phyloP scores from a whole-genome alignment of 2,888 invertebrate species.

The Acanthosepion pharaonis region DNA sequence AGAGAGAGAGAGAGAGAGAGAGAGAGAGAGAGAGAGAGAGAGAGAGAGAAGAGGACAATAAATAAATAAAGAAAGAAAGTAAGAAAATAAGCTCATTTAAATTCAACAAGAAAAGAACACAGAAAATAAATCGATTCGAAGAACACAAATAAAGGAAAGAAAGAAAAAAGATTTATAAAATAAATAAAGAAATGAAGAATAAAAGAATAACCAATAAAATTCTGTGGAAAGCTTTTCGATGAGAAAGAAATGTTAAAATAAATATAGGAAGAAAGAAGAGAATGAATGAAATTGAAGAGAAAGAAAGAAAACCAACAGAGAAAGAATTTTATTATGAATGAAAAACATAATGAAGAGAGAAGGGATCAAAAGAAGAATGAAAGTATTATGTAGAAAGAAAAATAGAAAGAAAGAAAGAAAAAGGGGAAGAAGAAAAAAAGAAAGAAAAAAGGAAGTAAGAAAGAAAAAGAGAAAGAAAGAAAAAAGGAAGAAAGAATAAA shows the following conservation, averaged over 20 bases:
- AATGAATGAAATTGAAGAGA: neutral
- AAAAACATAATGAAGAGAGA: fast-evolving
- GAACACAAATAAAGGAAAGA: neutral
- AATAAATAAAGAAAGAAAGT: too few relatives aligned
- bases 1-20: neutral
- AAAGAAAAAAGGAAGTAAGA: neutral
- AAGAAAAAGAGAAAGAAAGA: neutral
- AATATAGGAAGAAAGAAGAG: neutral
- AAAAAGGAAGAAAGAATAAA: neutral
- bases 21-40: neutral
- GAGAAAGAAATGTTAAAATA: too few relatives aligned
- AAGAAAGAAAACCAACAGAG: neutral
- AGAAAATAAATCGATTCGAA: neutral
- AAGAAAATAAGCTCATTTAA: too few relatives aligned
- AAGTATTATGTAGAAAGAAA: too few relatives aligned
- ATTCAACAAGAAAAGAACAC: neutral
- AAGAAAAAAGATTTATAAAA: neutral
- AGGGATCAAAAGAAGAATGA: neutral
- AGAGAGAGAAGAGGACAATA: neutral
- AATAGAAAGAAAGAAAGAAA: neutral
- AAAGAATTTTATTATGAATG: fast-evolving
- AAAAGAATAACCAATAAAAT: too few relatives aligned
- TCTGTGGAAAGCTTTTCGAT: too few relatives aligned
- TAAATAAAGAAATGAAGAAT: too few relatives aligned
- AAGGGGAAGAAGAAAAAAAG: neutral